Conservation (phyloP, 2,113 vertebrate species). For the Notiomystis cincta region DNA sequence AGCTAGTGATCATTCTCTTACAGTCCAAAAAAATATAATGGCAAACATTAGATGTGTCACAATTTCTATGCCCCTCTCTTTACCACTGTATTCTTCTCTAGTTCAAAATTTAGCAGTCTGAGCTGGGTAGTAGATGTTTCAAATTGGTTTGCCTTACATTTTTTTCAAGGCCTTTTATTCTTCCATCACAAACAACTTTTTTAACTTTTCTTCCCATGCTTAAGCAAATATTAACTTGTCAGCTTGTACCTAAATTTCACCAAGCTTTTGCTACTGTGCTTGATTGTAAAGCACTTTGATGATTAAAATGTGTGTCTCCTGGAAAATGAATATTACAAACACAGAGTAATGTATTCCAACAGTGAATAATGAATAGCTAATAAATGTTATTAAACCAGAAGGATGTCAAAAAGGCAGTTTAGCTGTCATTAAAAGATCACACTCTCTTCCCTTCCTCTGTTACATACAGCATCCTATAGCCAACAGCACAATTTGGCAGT, state of each 20-base stretch:
- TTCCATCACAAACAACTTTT: not conserved
- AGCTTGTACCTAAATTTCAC: conserved; percentile 7
- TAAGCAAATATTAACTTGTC: conserved; percentile 46
- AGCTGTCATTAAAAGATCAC: conserved; percentile 47
- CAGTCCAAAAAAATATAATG: conserved; percentile 10
- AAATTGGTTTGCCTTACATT: not conserved
- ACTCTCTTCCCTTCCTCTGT: not conserved
- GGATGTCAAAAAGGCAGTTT: conserved; percentile 11
- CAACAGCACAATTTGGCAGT: not conserved
- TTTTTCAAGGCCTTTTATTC: not conserved
- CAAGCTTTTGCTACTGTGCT: not conserved
- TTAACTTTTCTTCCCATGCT: not conserved
- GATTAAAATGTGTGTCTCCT: not conserved
- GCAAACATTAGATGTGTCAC: not conserved
- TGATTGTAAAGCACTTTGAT: not conserved
- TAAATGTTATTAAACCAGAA: conserved; percentile 23
- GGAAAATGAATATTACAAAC: not conserved
- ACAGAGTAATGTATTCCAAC: not conserved
- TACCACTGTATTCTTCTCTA: not conserved
- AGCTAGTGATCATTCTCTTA: conserved; percentile 31
- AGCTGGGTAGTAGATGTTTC: not conserved
- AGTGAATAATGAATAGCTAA: conserved; percentile 43
- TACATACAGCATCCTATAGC: not conserved
- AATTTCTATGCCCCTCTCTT: not conserved
- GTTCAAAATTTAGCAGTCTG: not conserved